phyloP scores from a whole-genome alignment of 35 echinoderm and acorn worm species.

The Patiria miniata region DNA sequence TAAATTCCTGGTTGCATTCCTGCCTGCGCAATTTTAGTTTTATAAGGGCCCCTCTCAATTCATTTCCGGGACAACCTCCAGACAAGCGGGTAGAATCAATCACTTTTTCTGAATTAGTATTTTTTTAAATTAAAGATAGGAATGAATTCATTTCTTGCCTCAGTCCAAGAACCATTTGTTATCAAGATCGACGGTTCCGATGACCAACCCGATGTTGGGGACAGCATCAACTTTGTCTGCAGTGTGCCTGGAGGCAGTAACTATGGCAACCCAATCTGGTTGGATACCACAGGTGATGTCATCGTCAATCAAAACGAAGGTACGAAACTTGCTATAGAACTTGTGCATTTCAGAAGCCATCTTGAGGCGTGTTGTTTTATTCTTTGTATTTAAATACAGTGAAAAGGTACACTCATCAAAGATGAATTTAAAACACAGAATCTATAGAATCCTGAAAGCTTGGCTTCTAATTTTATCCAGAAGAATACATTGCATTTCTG shows the following conservation, averaged over 20 bases:
- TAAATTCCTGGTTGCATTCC: too few species aligned
- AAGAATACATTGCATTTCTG: too few species aligned
- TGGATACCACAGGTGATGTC: constrained; percentile 42
- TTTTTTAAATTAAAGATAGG: neutral
- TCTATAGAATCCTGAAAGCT: too few species aligned
- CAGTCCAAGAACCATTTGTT: constrained; percentile 40
- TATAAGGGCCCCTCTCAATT: too few species aligned
- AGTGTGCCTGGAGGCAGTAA: constrained; percentile 61
- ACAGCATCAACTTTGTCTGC: constrained; percentile 64
- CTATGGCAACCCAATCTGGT: constrained; percentile 69
- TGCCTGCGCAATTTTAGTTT: too few species aligned
- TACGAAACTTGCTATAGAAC: neutral
- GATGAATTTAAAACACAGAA: too few species aligned
- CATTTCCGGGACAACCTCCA: too few species aligned
- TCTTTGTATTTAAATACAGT: too few species aligned
- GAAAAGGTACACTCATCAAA: too few species aligned
- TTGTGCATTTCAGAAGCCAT: too few species aligned
- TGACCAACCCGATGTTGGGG: constrained; percentile 39
- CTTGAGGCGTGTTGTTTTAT: too few species aligned
- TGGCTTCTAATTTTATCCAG: too few species aligned
- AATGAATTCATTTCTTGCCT: neutral
- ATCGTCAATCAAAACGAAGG: constrained; percentile 48
- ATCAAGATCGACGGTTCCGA: constrained; percentile 48
- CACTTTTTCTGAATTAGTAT: neutral
- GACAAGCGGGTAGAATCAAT: neutral